Evolutionary conservation across 2,797 vertebrate genomes (phyloP).

Genomic region (Chanos chanos): DNA sequence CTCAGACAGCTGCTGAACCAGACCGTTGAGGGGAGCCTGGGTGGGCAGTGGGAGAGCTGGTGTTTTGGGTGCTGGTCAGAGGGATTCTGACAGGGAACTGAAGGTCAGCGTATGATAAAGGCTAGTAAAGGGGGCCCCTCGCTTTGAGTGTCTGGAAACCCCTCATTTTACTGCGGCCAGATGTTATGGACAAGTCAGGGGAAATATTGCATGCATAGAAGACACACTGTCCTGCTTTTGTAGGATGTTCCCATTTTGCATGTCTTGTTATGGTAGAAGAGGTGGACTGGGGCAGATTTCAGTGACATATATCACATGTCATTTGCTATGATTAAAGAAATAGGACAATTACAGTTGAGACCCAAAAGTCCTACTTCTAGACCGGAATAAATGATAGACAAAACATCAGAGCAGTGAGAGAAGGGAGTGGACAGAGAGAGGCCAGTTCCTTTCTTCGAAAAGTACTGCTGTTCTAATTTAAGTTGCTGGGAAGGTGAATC

Average conservation of each 20-base stretch:
- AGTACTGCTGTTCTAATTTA: slow-evolving; percentile 45
- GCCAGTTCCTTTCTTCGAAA: slow-evolving; percentile 18
- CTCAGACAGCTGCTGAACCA: slow-evolving; percentile 20
- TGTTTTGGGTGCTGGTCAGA: neutral
- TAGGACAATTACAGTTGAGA: slow-evolving; percentile 29
- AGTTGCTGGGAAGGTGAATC: slow-evolving; percentile 40
- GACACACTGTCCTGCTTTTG: slow-evolving; percentile 11
- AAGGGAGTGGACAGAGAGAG: slow-evolving; percentile 35
- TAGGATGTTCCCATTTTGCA: slow-evolving; percentile 29
- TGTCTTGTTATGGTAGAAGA: slow-evolving; percentile 33
- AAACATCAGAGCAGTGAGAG: slow-evolving; percentile 20
- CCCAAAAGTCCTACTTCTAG: slow-evolving; percentile 41
- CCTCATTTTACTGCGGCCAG: slow-evolving; percentile 29
- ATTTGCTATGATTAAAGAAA: slow-evolving; percentile 32
- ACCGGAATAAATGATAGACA: slow-evolving; percentile 45
- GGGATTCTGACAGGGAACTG: neutral
- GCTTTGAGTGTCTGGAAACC: slow-evolving; percentile 8
- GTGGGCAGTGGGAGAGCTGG: neutral
- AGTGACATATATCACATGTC: slow-evolving; percentile 21
- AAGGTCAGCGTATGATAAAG: slow-evolving; percentile 6
- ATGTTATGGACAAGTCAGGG: slow-evolving; percentile 28
- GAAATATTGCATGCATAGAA: slow-evolving; percentile 14
- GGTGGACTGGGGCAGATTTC: slow-evolving; percentile 43
- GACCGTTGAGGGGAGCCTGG: slow-evolving; percentile 1
- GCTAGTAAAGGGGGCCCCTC: neutral